Evolutionary conservation across 2,797 vertebrate genomes (phyloP).

Genomic region (Dallia pectoralis): DNA sequence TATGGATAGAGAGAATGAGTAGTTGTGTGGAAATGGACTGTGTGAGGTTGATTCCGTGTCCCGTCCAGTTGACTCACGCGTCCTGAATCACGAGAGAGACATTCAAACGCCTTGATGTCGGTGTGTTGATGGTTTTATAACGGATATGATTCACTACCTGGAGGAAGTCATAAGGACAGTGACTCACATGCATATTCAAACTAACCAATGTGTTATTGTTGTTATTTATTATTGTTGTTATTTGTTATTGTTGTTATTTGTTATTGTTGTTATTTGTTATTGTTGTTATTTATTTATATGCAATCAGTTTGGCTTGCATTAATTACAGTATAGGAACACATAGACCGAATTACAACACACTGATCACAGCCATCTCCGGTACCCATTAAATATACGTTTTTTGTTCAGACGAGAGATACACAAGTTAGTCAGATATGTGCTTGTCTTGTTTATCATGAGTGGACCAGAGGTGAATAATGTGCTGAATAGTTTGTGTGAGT

Average conservation of each 20-base stretch:
- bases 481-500: too few relatives aligned
- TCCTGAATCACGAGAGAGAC: constrained; percentile 52
- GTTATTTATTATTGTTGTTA: constrained; percentile 25
- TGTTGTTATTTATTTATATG: constrained; percentile 33
- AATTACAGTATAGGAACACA: too few relatives aligned
- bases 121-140: constrained; percentile 49
- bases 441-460: too few relatives aligned
- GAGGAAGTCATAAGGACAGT: constrained; percentile 49
- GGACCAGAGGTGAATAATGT: too few relatives aligned
- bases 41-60: neutral
- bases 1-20: constrained; percentile 28
- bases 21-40: neutral
- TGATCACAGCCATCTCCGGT: too few relatives aligned
- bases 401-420: too few relatives aligned
- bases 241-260: constrained; percentile 24
- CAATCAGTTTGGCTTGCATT: too few relatives aligned
- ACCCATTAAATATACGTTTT: too few relatives aligned
- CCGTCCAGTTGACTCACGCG: constrained; percentile 37
- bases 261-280: constrained; percentile 10
- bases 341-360: too few relatives aligned
- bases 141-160: constrained; percentile 74
- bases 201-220: constrained; percentile 13
- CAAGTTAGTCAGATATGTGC: too few relatives aligned
- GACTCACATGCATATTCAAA: constrained; percentile 59
- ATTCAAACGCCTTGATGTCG: constrained; percentile 46